Evolutionary conservation across 1,140 invertebrate genomes (phyloP), one percentile per base, ranked within the genome.

Genomic region (Aphelinus atriplicis): DNA sequence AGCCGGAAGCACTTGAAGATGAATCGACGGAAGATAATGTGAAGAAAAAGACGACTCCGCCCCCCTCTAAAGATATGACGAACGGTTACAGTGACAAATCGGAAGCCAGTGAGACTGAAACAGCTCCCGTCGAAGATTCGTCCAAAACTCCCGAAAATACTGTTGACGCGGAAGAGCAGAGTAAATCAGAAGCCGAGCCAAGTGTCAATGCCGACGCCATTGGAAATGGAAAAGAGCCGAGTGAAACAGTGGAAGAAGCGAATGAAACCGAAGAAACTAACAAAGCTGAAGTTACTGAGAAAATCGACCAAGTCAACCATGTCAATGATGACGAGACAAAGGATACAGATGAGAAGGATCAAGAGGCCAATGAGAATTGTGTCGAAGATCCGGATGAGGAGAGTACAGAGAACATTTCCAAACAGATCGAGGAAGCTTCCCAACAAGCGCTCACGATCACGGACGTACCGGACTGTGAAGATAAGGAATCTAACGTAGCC

Each of bases 181-280:
- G 51, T 53, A 4, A 53, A 53, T 6, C 70, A 65, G 43, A 63
- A 55, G 62, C 75, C 7, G 56, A 68, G 47, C 50, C 63, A 10
- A 26, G 73, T 26, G 68, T 55, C 1, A 68, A 78, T 58, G 84
- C 75, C 77, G 68, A 5, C 10, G 7, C 47, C 2, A 71, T 79
- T 66, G 75, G 80, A 45, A 73, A 78, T 56, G 60, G 55, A 58
- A 47, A 74, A 7, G 75, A 79, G 58, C 50, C 71, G 56, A 69
- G 53, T 70, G 60, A 53, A 66, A 58, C 57, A 64, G 7, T 57
- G n/a, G 60, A 77, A 46, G 7, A 74, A 2, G 10, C 43, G 10
- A 42, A 56, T 57, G 68, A 75, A 69, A 53, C 1, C 4, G 57
- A 77, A 57, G 63, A 78, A 56, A 26, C 45, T n/a, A 48, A 42